Base-by-base conservation (phyloP, 2,797 vertebrate species). In the Astyanax mexicanus region DNA sequence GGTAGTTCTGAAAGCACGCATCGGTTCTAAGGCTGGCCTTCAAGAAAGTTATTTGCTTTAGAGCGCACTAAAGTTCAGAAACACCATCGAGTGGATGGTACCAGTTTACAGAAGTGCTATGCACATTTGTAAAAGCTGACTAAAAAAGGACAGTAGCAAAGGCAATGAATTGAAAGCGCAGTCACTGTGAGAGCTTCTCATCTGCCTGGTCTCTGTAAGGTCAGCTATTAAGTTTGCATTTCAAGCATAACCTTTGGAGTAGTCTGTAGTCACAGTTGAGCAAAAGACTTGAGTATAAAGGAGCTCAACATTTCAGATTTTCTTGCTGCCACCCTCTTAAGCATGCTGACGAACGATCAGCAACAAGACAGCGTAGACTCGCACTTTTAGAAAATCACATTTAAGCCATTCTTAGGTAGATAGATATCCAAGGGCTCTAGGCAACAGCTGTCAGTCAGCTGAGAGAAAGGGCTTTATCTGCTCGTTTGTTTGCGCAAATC, bases 401-500 rank as follows among this genome's bases (percentile, higher is more conserved):
- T 4, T 55, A 29, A 40, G 45, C 15, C 15, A 17, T 37, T 32
- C 40, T n/a, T 74, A 54, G 17, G 29, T 45, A 57, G 37, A 27
- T 44, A 1, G 23, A 47, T 29, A 70, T 21, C 21, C 17, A 44
- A 70, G 69, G 45, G 42, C n/a, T 58, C 47, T 32, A 61, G 35
- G 51, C 27, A 8, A 51, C 64, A 49, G 54, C 45, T 68, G 70
- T 68, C 72, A 67, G 44, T 69, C 64, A 70, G 23, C 44, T 76
- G 27, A 55, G n/a, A 54, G 38, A 54, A 66, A 19, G 17, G 9
- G 23, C 65, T 74, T 70, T 58, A 65, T 62, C 35, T 74, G 12
- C 45, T 47, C 1, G 10, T 57, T 51, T 25, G 13, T 47, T 27
- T 55, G 15, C 37, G 37, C 13, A 57, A 38, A 55, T 62, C 8